These are phyloP conservation scores for Triplophysa siluroides DNA, from an alignment of 2,113 vertebrate genomes.

Conservation along the genomic window DNA sequence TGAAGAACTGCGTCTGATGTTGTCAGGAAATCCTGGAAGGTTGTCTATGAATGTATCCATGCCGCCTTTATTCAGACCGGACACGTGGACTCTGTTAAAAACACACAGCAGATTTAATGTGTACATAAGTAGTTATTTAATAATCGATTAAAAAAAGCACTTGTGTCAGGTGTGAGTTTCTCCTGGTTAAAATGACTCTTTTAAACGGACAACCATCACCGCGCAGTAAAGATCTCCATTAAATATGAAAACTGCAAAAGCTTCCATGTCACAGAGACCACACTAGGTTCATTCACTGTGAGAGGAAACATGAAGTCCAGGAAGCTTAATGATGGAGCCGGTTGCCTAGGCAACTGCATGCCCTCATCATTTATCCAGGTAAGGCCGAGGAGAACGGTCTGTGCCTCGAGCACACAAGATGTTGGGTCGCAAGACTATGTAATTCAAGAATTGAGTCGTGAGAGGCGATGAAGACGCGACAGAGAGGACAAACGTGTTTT, in stretches of 20 bases:
- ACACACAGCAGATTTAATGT: not conserved
- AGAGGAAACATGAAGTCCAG: conserved; percentile 32
- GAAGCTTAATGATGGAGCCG: conserved; percentile 42
- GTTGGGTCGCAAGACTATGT: not conserved
- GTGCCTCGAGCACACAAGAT: conserved; percentile 35
- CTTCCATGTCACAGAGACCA: conserved; percentile 10
- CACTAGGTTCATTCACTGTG: conserved; percentile 12
- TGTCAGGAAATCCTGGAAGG: conserved; percentile 94
- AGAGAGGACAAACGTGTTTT: not conserved
- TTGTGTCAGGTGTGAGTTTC: no score
- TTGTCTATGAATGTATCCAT: conserved; percentile 96
- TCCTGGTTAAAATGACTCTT: no score
- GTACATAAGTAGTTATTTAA: not conserved
- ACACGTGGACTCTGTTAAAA: conserved; percentile 86
- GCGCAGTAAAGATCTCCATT: no score
- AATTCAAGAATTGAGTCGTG: conserved; percentile 8
- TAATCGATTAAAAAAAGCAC: no score
- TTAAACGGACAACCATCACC: no score
- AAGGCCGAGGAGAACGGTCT: conserved; percentile 6
- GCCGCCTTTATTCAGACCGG: conserved; percentile 93
- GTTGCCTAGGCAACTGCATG: conserved; percentile 53
- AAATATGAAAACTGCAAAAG: not conserved
- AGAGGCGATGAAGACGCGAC: conserved; percentile 25
- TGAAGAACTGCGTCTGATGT: conserved; percentile 88
- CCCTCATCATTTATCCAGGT: conserved; percentile 54